Evolutionary conservation across 2,113 vertebrate species (phyloP).

Genomic region (Manacus vitellinus): DNA sequence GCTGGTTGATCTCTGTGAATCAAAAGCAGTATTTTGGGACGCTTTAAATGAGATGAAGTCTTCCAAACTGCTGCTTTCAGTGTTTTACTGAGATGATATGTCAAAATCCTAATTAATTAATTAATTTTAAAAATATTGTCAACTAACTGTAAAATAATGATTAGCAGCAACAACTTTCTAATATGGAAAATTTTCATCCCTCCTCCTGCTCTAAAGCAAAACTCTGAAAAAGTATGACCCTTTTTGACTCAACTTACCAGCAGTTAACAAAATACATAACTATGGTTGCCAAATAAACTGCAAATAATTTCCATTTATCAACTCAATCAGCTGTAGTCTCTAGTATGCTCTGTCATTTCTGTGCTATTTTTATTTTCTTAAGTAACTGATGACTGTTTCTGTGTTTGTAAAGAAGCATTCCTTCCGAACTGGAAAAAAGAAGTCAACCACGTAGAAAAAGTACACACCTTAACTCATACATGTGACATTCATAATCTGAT

Average conservation of each 20-base stretch:
- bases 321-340: not conserved
- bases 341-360: not conserved
- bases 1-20: not conserved
- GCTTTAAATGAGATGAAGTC: not conserved
- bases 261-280: not conserved
- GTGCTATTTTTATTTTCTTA: constrained; percentile 38
- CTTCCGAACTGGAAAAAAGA: constrained; percentile 14
- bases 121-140: not conserved
- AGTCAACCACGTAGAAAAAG: not conserved
- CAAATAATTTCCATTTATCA: not conserved
- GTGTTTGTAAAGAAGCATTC: constrained; percentile 34
- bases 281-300: not conserved
- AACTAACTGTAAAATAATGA: not conserved
- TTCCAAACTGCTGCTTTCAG: not conserved
- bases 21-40: not conserved
- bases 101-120: not conserved
- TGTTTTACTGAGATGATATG: not conserved
- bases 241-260: not conserved
- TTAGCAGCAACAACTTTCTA: not conserved
- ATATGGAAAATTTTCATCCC: not conserved
- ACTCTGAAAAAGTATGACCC: not conserved
- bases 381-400: constrained; percentile 35
- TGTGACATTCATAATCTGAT: not conserved
- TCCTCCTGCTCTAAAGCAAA: not conserved
- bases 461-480: constrained; percentile 45